Evolutionary conservation across 23 tunicate species (phyloP).

Genomic region (Oikopleura dioica): DNA sequence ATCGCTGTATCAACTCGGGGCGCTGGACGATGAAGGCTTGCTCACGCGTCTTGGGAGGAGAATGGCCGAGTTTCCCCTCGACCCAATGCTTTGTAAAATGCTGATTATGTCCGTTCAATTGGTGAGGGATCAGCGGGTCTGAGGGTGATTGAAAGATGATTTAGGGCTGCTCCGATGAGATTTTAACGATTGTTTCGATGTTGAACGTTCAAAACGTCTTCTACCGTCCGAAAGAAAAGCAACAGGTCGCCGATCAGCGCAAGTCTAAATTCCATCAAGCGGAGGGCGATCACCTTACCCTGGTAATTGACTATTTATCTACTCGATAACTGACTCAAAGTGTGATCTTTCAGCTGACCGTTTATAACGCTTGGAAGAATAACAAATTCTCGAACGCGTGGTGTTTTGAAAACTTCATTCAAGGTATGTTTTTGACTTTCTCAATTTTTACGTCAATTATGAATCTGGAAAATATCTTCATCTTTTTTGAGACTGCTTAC

Average conservation of each 20-base stretch:
- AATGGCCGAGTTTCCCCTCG: slow-evolving; percentile 98
- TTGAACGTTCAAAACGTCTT: slow-evolving; percentile 70
- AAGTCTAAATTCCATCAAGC: slow-evolving; percentile 78
- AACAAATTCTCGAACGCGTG: slow-evolving; percentile 85
- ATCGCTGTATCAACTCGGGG: slow-evolving; percentile 71
- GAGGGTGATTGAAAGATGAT: neutral
- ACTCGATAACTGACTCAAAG: too few relatives aligned
- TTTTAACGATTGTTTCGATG: slow-evolving; percentile 85
- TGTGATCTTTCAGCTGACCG: too few relatives aligned
- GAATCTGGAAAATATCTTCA: too few relatives aligned
- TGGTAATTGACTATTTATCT: too few relatives aligned
- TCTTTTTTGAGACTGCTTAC: too few relatives aligned
- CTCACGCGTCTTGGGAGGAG: slow-evolving; percentile 70
- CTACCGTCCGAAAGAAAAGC: slow-evolving; percentile 94
- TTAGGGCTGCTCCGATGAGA: slow-evolving; percentile 51
- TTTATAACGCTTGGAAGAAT: slow-evolving; percentile 90
- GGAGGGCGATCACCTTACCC: slow-evolving; percentile 77
- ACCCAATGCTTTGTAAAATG: slow-evolving; percentile 95
- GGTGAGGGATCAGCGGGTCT: neutral
- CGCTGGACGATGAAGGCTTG: slow-evolving; percentile 87
- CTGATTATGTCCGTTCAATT: slow-evolving; percentile 87
- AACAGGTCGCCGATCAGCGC: slow-evolving; percentile 76
- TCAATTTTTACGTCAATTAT: too few relatives aligned
- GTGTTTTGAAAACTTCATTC: slow-evolving; percentile 93
- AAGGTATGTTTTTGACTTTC: slow-evolving; percentile 15